Percentiles rank a stretch among this genome's conserved stretches.
These are phyloP conservation scores for Lepidothrix coronata DNA, from an alignment of 2,113 vertebrate species.

Conservation along the genomic window DNA sequence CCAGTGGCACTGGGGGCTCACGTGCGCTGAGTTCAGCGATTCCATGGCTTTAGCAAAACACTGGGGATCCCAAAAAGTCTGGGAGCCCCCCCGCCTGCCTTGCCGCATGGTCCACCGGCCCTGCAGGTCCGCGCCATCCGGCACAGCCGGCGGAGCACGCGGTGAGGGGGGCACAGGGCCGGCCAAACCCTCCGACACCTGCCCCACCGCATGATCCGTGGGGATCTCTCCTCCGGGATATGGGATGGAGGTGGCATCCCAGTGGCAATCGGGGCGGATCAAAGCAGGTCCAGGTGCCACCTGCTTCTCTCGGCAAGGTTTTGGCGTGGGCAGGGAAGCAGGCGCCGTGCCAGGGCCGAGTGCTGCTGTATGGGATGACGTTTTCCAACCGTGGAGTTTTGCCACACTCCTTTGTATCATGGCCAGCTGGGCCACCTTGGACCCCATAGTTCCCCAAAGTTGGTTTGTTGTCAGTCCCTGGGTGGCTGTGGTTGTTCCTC, in stretches of 20 bases:
- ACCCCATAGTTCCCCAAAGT: neutral
- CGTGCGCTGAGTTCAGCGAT: neutral
- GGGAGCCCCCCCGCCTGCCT: fast-evolving
- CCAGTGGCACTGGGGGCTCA: fast-evolving
- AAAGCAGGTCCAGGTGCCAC: neutral
- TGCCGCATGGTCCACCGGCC: neutral
- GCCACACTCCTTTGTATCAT: neutral
- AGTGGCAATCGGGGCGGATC: neutral
- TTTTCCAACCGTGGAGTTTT: neutral
- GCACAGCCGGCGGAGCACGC: neutral
- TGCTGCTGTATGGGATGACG: neutral
- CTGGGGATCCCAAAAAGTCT: fast-evolving
- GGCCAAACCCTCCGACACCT: neutral
- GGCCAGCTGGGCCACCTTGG: fast-evolving
- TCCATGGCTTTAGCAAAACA: neutral
- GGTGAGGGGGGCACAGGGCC: neutral
- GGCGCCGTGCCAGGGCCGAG: neutral
- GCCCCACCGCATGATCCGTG: fast-evolving
- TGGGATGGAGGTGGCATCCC: neutral
- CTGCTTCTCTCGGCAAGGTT: neutral
- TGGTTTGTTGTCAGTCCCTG: fast-evolving
- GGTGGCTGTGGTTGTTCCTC: neutral
- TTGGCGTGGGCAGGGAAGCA: neutral
- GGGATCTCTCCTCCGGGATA: neutral
- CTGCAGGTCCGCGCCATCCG: neutral